phyloP scores from a whole-genome alignment of 2,113 vertebrate species.

The Apodemus speciosus region DNA sequence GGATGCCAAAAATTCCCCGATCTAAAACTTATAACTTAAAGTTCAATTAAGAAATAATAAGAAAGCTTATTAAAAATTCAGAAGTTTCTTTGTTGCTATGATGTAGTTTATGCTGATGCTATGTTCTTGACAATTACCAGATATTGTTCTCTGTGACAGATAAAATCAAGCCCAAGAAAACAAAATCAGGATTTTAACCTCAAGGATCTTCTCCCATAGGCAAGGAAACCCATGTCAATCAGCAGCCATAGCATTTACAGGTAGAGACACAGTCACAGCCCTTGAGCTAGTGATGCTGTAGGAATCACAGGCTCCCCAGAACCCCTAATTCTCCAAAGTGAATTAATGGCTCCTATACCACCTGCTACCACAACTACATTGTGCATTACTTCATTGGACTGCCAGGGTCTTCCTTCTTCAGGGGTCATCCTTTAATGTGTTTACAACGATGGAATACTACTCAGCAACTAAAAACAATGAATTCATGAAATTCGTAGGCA shows the following conservation, averaged over 20 bases:
- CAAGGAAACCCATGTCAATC: neutral
- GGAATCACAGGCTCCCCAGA: neutral
- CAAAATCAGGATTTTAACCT: neutral
- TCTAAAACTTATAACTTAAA: neutral
- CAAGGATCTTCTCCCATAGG: neutral
- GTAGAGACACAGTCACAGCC: neutral
- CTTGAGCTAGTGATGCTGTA: neutral
- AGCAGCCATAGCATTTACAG: neutral
- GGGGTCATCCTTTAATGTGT: fast-evolving
- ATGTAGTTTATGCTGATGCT: neutral
- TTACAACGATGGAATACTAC: no score
- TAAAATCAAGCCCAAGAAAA: neutral
- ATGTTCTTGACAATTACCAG: neutral
- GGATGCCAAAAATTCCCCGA: no score
- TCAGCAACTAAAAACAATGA: no score
- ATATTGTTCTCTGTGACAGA: neutral
- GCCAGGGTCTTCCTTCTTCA: neutral
- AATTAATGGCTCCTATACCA: neutral
- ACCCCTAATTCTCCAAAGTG: neutral
- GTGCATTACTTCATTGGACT: neutral
- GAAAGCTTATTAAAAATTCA: neutral
- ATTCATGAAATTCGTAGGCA: no score
- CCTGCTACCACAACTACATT: neutral
- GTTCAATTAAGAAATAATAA: neutral
- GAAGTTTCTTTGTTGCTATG: neutral